Evolutionary conservation across 2,113 vertebrate species (phyloP).

Genomic region (Danionella cerebrum): DNA sequence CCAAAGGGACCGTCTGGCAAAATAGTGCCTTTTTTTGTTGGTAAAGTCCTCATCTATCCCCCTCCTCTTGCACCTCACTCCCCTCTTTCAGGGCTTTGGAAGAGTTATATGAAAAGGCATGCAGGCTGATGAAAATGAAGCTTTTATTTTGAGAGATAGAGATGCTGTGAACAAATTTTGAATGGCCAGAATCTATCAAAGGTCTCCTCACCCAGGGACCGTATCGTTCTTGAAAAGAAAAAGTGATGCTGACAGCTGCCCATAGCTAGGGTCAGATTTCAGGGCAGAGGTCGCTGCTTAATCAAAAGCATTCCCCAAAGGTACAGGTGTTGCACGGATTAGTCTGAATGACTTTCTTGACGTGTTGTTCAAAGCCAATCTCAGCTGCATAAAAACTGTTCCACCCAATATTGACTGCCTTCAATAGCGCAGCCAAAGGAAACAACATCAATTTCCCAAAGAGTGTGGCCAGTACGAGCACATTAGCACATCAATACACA

Average conservation of each 20-base stretch:
- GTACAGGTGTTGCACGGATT: background rate
- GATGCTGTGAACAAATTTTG: background rate
- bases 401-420: background rate
- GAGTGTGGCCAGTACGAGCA: background rate
- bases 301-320: background rate
- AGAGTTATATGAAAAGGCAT: slow-evolving; percentile 30
- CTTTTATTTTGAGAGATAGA: slow-evolving; percentile 26
- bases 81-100: slow-evolving; percentile 23
- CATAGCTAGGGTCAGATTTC: background rate
- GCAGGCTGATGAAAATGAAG: slow-evolving; percentile 27
- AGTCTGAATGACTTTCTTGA: background rate
- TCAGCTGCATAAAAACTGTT: background rate
- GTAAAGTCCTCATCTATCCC: slow-evolving; percentile 5
- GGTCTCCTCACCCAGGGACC: background rate
- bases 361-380: background rate
- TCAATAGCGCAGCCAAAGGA: background rate
- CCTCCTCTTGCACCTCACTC: slow-evolving; percentile 11
- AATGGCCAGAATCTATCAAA: slow-evolving; percentile 7
- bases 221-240: too few relatives aligned
- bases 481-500: background rate
- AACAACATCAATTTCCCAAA: background rate
- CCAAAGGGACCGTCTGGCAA: slow-evolving; percentile 46
- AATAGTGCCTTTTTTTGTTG: slow-evolving; percentile 20
- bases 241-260: background rate
- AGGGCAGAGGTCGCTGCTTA: background rate